Base-by-base conservation (phyloP, 2,797 vertebrate genomes). In the Graptemys geographica region DNA sequence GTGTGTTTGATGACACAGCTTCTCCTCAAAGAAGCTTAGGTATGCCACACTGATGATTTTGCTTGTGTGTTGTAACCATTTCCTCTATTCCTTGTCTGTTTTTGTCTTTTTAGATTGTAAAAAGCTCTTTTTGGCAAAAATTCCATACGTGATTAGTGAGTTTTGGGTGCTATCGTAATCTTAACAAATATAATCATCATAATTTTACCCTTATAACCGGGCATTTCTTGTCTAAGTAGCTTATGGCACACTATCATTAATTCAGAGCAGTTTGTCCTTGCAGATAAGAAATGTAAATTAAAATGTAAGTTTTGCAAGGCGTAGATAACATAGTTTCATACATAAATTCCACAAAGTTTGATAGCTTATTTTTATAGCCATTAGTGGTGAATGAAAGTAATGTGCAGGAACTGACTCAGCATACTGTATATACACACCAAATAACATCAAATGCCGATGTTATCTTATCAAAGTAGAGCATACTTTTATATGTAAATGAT, bases 211-310 rank as follows among this genome's bases (percentile, higher is more conserved):
- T 52, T 88, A 79, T 44, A 37, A 23, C 37, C 19, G 10, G 86
- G 25, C 47, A 84, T 80, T 91, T 84, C 25, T 74, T 84, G 88
- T 79, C 83, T 79, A 92, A 95, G 93, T 79, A 94, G 82, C 72
- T 96, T 91, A 81, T 96, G 87, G 92, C 91, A 95, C 51, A 21
- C 49, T 80, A 53, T 78, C 80, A 62, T 94, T 86, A 91, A 65
- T 92, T 90, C 94, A 94, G 55, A 92, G 80, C 86, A 94, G 55
- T 82, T 85, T 2, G 0, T 95, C 88, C 93, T 96, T 90, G 52
- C 6, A 95, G 94, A 96, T 97, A 96, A 97, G 88, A 92, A 96
- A 76, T 15, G 27, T 89, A 87, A 86, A 91, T 96, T 94, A 92
- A 96, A 98, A 95, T 83, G 19, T 85, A 89, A 90, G 28, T 44